Base-by-base conservation (phyloP, 1,140 invertebrate species). In the Bombus fervidus region DNA sequence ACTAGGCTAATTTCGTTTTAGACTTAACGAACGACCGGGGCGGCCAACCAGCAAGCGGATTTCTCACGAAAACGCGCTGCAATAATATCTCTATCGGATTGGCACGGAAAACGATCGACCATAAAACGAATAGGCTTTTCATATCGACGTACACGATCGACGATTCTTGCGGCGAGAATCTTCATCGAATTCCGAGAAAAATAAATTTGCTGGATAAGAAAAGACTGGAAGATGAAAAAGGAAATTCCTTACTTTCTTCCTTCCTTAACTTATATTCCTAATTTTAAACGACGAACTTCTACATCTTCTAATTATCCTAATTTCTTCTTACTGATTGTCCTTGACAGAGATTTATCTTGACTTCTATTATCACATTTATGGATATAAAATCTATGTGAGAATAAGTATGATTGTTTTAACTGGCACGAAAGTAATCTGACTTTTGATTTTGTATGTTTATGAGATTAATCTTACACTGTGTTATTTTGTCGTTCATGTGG, bases 1-100 rank as follows among this genome's bases (percentile, higher is more conserved):
- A 85, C 76, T 85, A 80, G 75, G 53, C 77, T 85, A 85, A 80
- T 85, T 59, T 85, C 39, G 57, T 62, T 72, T 81, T 71, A 31
- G 31, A 85, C 53, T 81, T 85, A 85, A 85, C 69, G 34, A 72
- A 76, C 18, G 34, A 22, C 4, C 25, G 31, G 25, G 34, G 22
- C 3, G 62, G 47, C 34, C 34, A 64, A 57, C 18, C 62, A 43
- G 15, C 31, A 10, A 22, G 25, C 12, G 74, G 47, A 69, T 69
- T 68, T 83, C 71, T 66, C 28, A 59, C 31, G 72, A 31, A 75
- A 75, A 64, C 31, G 81, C 72, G 64, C 34, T 37, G 81, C 72
- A 39, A 76, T 75, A 75, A 64, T 74, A 74, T 74, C 80, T 72
- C 39, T 62, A 57, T 74, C 39, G 69, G 69, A 81, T 81, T 81